Evolutionary conservation across 1,140 invertebrate species (phyloP).

Genomic region (Calycopis cecrops): DNA sequence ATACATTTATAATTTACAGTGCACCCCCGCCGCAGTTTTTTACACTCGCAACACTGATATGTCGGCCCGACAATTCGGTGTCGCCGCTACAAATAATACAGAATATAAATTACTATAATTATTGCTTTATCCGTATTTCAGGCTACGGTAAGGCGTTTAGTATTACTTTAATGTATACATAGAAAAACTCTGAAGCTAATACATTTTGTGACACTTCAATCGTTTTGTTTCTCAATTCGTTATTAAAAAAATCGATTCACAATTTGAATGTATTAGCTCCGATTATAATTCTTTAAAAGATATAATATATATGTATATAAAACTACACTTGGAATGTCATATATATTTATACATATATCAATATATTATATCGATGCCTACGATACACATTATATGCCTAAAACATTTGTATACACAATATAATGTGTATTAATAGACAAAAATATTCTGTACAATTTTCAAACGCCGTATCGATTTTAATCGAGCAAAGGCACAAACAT

Average conservation of each 20-base stretch:
- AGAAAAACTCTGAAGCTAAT: slow-evolving; percentile 20
- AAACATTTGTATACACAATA: not conserved
- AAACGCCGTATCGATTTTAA: not conserved
- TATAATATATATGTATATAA: slow-evolving; percentile 1
- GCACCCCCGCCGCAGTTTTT: not conserved
- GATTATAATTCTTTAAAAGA: not conserved
- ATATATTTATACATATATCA: slow-evolving; percentile 5
- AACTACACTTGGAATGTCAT: slow-evolving; percentile 3
- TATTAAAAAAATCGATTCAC: not conserved
- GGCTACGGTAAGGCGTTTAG: slow-evolving; percentile 20
- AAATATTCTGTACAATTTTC: not conserved
- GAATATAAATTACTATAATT: slow-evolving; percentile 3
- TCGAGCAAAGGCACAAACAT: not conserved
- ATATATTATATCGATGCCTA: not conserved
- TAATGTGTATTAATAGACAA: too few relatives aligned
- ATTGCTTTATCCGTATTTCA: slow-evolving; percentile 18
- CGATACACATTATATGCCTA: slow-evolving; percentile 5
- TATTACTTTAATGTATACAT: slow-evolving; percentile 12
- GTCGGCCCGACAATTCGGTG: not conserved
- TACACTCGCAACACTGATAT: not conserved
- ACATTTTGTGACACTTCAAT: slow-evolving; percentile 1
- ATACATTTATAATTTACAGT: slow-evolving; percentile 1
- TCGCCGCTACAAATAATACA: not conserved
- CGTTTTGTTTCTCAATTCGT: not conserved
- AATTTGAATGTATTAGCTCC: slow-evolving; percentile 1